A percentile compares a stretch with the other conserved stretches of the same genome.
These are phyloP conservation scores for Calosoma granatense DNA, from an alignment of 1,140 invertebrate species.

Conservation along the genomic window DNA sequence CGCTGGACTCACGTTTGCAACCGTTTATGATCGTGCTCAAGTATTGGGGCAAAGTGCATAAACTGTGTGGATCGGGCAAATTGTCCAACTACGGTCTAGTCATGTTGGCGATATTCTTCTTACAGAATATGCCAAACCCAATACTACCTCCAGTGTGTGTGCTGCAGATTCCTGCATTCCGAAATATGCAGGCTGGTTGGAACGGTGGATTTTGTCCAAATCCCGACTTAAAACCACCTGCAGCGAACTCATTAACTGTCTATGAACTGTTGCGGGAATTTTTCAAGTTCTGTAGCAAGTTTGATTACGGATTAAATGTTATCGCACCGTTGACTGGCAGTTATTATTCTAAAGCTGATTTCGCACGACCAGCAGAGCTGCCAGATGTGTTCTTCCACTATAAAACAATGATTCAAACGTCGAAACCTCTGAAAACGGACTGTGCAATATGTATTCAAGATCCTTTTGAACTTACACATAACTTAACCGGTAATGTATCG, in stretches of 20 bases:
- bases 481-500: slow-evolving; percentile 34
- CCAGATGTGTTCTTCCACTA: slow-evolving; percentile 36
- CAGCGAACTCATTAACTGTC: slow-evolving; percentile 19
- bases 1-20: slow-evolving; percentile 42
- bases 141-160: slow-evolving; percentile 35
- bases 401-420: slow-evolving; percentile 29
- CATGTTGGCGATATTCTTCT: slow-evolving; percentile 51
- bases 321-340: slow-evolving; percentile 44
- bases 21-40: slow-evolving; percentile 52
- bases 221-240: slow-evolving; percentile 13
- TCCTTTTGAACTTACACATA: slow-evolving; percentile 48
- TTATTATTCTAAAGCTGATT: slow-evolving; percentile 32
- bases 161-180: slow-evolving; percentile 28
- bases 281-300: slow-evolving; percentile 45
- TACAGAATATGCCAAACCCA: slow-evolving; percentile 42
- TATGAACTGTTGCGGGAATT: slow-evolving; percentile 44
- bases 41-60: slow-evolving; percentile 53
- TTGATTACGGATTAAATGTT: slow-evolving; percentile 39
- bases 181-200: slow-evolving; percentile 36
- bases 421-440: slow-evolving; percentile 30
- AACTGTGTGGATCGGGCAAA: slow-evolving; percentile 38
- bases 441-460: slow-evolving; percentile 47
- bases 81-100: slow-evolving; percentile 50
- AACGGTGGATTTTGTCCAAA: slow-evolving; percentile 36
- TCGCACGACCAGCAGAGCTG: slow-evolving; percentile 32